phyloP scores from a whole-genome alignment of 2,797 vertebrate genomes.

The Pangasius sanitwongsei region DNA sequence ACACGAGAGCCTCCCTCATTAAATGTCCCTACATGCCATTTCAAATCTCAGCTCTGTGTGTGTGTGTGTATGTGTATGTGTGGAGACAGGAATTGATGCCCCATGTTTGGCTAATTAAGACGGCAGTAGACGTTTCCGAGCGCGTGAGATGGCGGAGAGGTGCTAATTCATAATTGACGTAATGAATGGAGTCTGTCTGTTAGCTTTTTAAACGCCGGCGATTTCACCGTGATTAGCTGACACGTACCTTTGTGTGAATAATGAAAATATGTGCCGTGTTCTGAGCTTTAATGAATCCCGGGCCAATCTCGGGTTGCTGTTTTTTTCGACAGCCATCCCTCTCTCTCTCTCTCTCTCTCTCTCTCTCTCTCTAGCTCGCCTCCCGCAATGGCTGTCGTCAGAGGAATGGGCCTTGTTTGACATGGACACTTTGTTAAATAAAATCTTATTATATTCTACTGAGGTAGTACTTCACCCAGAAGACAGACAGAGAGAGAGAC shows the following conservation, averaged over 20 bases:
- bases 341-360: slow-evolving; percentile 61
- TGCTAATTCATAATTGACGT: slow-evolving; percentile 90
- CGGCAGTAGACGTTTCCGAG: slow-evolving; percentile 79
- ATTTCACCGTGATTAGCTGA: slow-evolving; percentile 84
- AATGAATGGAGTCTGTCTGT: slow-evolving; percentile 88
- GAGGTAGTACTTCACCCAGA: slow-evolving; percentile 48
- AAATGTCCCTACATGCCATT: slow-evolving; percentile 73
- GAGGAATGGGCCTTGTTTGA: slow-evolving; percentile 82
- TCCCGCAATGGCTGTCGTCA: slow-evolving; percentile 78
- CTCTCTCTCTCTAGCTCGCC: slow-evolving; percentile 71
- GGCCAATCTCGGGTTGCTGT: slow-evolving; percentile 76
- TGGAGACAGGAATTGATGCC: slow-evolving; percentile 70
- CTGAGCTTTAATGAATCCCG: slow-evolving; percentile 75
- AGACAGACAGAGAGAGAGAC: slow-evolving; percentile 19
- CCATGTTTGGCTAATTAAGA: slow-evolving; percentile 86
- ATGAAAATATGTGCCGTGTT: slow-evolving; percentile 79
- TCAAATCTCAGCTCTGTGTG: slow-evolving; percentile 64
- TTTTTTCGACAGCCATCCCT: slow-evolving; percentile 56
- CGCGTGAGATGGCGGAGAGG: slow-evolving; percentile 78
- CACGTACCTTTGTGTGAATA: slow-evolving; percentile 84
- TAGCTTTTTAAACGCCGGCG: slow-evolving; percentile 84
- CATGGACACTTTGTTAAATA: slow-evolving; percentile 77
- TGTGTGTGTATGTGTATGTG: slow-evolving; percentile 47
- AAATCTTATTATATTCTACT: slow-evolving; percentile 66
- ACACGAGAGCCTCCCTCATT: slow-evolving; percentile 74